Conservation (phyloP, 2,888 invertebrate genomes). For the Protula sp. region DNA sequence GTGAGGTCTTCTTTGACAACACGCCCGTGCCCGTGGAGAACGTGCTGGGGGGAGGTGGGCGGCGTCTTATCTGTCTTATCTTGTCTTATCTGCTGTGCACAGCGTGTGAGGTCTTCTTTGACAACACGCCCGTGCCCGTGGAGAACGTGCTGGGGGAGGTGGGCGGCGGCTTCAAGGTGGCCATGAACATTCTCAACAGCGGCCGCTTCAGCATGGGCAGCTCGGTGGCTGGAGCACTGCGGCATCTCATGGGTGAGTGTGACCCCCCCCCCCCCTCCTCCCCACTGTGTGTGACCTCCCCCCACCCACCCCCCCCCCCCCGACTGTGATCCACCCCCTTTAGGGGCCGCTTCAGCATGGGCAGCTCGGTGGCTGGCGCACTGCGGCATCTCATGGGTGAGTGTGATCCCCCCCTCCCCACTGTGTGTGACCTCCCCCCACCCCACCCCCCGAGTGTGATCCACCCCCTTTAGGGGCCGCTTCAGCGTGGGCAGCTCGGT, state of each 20-base stretch:
- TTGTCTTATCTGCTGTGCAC: no score
- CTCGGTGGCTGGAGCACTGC: slow-evolving; percentile 52
- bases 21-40: slow-evolving; percentile 62
- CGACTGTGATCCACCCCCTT: no score
- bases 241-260: slow-evolving; percentile 47
- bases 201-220: slow-evolving; percentile 58
- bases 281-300: no score
- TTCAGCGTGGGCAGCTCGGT: slow-evolving; percentile 57
- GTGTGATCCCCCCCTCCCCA: no score
- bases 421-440: no score
- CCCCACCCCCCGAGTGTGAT: no score
- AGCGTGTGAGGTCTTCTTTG: slow-evolving; percentile 59
- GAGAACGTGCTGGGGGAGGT: slow-evolving; percentile 64
- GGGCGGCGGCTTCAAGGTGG: slow-evolving; percentile 59
- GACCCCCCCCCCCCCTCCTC: no score
- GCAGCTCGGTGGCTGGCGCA: slow-evolving; percentile 53
- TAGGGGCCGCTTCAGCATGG: slow-evolving; percentile 58
- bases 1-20: slow-evolving; percentile 61
- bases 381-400: slow-evolving; percentile 49
- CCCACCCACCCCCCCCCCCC: no score
- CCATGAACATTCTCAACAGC: slow-evolving; percentile 58
- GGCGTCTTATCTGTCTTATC: no score
- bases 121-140: slow-evolving; percentile 61
- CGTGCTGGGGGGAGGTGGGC: no score
- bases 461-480: slow-evolving; percentile 57